Evolutionary conservation across 2,797 vertebrate genomes (phyloP).

Genomic region (Platyrinchus mystaceus): DNA sequence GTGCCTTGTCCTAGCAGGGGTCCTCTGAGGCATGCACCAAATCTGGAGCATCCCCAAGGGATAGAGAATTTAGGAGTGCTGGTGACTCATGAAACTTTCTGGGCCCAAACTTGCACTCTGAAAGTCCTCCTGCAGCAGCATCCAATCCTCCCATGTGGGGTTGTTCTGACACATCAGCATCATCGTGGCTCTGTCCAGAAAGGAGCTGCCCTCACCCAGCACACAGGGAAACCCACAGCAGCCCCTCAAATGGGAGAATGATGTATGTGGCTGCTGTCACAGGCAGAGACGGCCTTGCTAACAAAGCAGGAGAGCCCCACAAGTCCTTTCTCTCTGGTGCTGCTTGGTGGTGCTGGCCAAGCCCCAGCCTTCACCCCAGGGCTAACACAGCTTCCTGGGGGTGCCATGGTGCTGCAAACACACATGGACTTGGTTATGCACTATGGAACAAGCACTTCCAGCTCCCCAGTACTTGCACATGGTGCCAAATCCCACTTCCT

Average conservation of each 20-base stretch:
- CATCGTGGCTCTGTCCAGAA: not conserved
- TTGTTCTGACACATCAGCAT: not conserved
- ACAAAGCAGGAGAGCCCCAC: not conserved
- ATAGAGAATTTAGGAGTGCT: not conserved
- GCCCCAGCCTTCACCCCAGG: not conserved
- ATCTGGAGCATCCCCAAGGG: not conserved
- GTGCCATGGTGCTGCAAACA: not conserved
- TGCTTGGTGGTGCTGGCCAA: not conserved
- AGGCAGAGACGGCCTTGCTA: not conserved
- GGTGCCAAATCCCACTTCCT: constrained; percentile 12
- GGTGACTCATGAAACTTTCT: not conserved
- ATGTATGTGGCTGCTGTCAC: fast-evolving
- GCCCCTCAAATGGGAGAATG: not conserved
- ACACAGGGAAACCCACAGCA: not conserved
- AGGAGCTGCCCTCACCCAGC: not conserved
- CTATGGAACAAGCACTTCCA: not conserved
- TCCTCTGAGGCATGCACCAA: not conserved
- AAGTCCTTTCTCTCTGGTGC: fast-evolving
- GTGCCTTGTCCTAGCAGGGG: not conserved
- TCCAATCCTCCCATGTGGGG: not conserved
- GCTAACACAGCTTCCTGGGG: not conserved
- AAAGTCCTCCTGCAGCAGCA: not conserved
- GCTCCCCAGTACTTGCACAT: not conserved
- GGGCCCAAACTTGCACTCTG: not conserved
- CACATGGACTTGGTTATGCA: not conserved